Evolutionary conservation across 2,888 invertebrate species (phyloP).

Genomic region (Cheilosia pagana): DNA sequence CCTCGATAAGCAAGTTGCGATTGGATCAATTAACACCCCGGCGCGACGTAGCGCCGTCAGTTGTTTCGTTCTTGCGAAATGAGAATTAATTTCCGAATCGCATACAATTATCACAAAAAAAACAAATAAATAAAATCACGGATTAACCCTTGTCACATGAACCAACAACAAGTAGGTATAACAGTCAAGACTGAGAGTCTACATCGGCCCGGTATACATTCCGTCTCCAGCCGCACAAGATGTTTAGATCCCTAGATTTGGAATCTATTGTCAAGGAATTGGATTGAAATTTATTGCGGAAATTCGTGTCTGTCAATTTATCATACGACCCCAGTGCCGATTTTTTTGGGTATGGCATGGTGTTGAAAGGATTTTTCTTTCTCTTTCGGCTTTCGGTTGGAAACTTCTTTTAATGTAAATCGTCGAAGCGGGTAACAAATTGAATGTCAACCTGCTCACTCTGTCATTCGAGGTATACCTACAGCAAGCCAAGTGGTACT

Average conservation of each 20-base stretch:
- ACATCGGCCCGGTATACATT: constrained; percentile 44
- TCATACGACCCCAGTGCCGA: constrained; percentile 4
- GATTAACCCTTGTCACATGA: constrained; percentile 64
- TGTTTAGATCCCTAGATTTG: constrained; percentile 59
- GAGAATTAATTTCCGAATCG: constrained; percentile 65
- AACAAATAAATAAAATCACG: constrained; percentile 32
- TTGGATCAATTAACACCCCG: constrained; percentile 38
- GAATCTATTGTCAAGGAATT: constrained; percentile 66
- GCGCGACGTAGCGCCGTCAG: too few relatives aligned
- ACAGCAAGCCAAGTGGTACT: constrained; percentile 5
- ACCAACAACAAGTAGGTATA: constrained; percentile 22
- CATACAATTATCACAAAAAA: constrained; percentile 35
- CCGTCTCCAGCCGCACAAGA: constrained; percentile 15
- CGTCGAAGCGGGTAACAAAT: constrained; percentile 68
- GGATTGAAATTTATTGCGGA: constrained; percentile 62
- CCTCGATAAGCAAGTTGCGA: constrained; percentile 29
- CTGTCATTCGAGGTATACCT: constrained; percentile 17
- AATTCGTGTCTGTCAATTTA: constrained; percentile 69
- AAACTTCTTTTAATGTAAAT: constrained; percentile 61
- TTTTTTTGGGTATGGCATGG: background rate
- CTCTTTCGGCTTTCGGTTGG: constrained; percentile 20
- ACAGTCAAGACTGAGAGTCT: background rate
- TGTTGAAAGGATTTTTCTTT: constrained; percentile 24
- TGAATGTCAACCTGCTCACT: constrained; percentile 60
- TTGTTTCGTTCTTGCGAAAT: constrained; percentile 12